phyloP scores from a whole-genome alignment of 2,113 vertebrate genomes.

The human (Homo sapiens) region GRCh38 chr1:101655501-101656000 shows the following conservation, averaged over 20 bases:
- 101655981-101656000: neutral
- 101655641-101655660: no score
- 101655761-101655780: neutral
- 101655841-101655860: neutral
- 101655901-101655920: neutral
- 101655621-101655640: neutral
- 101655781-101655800: neutral
- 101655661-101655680: neutral
- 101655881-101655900: neutral
- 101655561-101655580: neutral
- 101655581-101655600: neutral
- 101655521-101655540: neutral
- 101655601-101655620: neutral
- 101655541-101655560: neutral
- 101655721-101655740: fast-evolving
- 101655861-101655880: neutral
- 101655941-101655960: neutral
- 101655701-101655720: neutral
- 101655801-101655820: neutral
- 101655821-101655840: neutral
- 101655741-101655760: neutral
- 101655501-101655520: neutral
- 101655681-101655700: neutral
- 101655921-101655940: neutral
- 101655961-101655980: neutral